Conservation (phyloP, 1,140 invertebrate species). For the Zaprionus africanus region DNA sequence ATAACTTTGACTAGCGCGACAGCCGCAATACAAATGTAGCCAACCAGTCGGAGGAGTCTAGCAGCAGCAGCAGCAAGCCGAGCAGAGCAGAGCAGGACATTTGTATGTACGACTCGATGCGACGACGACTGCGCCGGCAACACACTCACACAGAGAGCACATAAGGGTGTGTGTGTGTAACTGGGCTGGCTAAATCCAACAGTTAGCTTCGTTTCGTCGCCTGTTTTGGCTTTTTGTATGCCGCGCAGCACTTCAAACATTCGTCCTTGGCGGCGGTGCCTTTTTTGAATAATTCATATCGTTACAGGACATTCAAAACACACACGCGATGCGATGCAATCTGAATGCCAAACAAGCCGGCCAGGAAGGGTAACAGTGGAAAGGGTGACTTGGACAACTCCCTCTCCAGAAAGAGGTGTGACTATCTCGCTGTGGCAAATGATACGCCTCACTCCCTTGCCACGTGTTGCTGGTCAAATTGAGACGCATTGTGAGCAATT, state of each 20-base stretch:
- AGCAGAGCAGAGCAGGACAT: conserved; percentile 61
- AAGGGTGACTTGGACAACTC: neutral
- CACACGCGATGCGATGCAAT: conserved; percentile 81
- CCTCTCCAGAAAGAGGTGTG: conserved; percentile 1
- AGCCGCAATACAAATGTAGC: conserved; percentile 79
- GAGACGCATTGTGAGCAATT: conserved; percentile 66
- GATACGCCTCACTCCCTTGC: neutral
- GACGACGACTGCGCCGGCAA: conserved; percentile 36
- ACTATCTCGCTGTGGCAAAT: conserved; percentile 13
- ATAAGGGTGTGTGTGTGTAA: conserved; percentile 29
- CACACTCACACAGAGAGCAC: conserved; percentile 42
- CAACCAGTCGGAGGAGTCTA: conserved; percentile 36
- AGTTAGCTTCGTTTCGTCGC: conserved; percentile 51
- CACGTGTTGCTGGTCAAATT: conserved; percentile 80
- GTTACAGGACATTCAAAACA: conserved; percentile 83
- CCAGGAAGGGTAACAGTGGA: neutral
- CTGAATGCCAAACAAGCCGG: conserved; percentile 79
- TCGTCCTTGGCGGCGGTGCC: conserved; percentile 81
- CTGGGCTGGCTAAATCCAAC: conserved; percentile 63
- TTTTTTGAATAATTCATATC: conserved; percentile 84
- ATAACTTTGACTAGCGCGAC: conserved; percentile 76
- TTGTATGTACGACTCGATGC: conserved; percentile 74
- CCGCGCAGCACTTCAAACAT: conserved; percentile 77
- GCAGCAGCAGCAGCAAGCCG: conserved; percentile 36
- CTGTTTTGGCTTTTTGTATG: conserved; percentile 76